A percentile compares a stretch with the other conserved stretches of the same genome.
Conservation (phyloP, 1,140 invertebrate genomes). For the Drosophila nasuta region DNA sequence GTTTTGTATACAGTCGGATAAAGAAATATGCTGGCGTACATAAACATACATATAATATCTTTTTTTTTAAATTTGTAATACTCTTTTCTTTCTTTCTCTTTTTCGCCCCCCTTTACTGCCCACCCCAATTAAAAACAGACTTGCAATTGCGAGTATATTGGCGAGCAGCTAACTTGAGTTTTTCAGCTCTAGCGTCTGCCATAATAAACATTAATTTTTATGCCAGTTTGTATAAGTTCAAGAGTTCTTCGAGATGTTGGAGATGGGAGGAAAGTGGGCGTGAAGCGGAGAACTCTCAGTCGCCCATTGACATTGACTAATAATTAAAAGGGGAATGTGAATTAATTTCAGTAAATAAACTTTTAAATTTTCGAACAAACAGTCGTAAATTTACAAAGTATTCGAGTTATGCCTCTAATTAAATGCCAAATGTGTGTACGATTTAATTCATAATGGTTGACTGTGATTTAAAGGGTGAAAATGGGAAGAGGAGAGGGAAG, state of each 20-base stretch:
- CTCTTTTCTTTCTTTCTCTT: not conserved
- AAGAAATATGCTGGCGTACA: too few relatives aligned
- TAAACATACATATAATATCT: not conserved
- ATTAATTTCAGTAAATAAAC: conserved; percentile 47
- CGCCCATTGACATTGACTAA: conserved; percentile 28
- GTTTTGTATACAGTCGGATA: too few relatives aligned
- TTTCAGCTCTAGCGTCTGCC: conserved; percentile 21
- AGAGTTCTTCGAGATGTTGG: conserved; percentile 6
- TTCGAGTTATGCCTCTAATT: conserved; percentile 44
- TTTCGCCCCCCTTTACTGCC: not conserved
- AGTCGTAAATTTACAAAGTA: conserved; percentile 46
- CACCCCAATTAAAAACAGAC: conserved; percentile 12
- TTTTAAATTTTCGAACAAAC: conserved; percentile 37
- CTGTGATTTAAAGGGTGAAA: conserved; percentile 7
- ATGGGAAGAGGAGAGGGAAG: not conserved
- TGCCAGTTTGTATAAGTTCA: conserved; percentile 38
- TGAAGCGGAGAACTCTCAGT: conserved; percentile 1
- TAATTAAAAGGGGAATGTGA: conserved; percentile 36
- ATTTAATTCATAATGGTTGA: conserved; percentile 21
- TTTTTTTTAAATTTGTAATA: not conserved
- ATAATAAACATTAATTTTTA: conserved; percentile 48
- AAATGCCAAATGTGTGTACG: conserved; percentile 23
- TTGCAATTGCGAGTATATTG: conserved; percentile 17
- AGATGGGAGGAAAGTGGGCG: too few relatives aligned
- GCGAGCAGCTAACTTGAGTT: conserved; percentile 10